Conservation (phyloP, 2,888 invertebrate species). For the Escarpia spicata region DNA sequence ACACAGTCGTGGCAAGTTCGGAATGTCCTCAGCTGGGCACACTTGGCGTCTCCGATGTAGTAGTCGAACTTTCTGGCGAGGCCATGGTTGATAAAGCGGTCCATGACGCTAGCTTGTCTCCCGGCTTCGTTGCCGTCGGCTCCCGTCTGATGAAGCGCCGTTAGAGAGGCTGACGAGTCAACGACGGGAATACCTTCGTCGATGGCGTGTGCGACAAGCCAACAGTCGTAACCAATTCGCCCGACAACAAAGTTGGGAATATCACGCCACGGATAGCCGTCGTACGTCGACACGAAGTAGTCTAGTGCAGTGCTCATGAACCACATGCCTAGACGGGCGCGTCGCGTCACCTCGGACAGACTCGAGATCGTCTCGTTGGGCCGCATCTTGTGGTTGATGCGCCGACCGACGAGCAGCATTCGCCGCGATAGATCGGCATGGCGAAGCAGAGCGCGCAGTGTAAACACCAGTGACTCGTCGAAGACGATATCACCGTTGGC, state of each 20-base stretch:
- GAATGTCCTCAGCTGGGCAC: slow-evolving; percentile 31
- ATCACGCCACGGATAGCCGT: slow-evolving; percentile 50
- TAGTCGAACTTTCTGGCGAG: slow-evolving; percentile 29
- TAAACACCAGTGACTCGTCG: slow-evolving; percentile 37
- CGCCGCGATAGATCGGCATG: background rate
- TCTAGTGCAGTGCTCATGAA: slow-evolving; percentile 45
- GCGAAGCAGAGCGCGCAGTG: slow-evolving; percentile 20
- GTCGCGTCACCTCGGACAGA: too few relatives aligned
- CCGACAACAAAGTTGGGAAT: slow-evolving; percentile 56
- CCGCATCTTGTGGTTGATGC: background rate
- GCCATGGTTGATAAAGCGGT: slow-evolving; percentile 25
- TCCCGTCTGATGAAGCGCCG: slow-evolving; percentile 53
- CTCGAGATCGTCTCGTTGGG: too few relatives aligned
- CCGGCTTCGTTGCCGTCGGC: slow-evolving; percentile 48
- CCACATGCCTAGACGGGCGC: too few relatives aligned
- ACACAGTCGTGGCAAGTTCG: background rate
- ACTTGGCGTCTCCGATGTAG: slow-evolving; percentile 29
- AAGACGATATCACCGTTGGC: slow-evolving; percentile 55
- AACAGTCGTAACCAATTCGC: slow-evolving; percentile 56
- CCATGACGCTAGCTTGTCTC: slow-evolving; percentile 14
- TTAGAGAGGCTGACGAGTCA: slow-evolving; percentile 49
- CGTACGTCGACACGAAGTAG: slow-evolving; percentile 51
- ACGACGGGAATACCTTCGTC: slow-evolving; percentile 48
- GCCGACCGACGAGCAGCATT: background rate
- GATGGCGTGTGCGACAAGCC: slow-evolving; percentile 46